Evolutionary conservation across 1,140 invertebrate genomes (phyloP), one percentile per base, ranked within the genome.

Genomic region (Apocrypta bakeri): DNA sequence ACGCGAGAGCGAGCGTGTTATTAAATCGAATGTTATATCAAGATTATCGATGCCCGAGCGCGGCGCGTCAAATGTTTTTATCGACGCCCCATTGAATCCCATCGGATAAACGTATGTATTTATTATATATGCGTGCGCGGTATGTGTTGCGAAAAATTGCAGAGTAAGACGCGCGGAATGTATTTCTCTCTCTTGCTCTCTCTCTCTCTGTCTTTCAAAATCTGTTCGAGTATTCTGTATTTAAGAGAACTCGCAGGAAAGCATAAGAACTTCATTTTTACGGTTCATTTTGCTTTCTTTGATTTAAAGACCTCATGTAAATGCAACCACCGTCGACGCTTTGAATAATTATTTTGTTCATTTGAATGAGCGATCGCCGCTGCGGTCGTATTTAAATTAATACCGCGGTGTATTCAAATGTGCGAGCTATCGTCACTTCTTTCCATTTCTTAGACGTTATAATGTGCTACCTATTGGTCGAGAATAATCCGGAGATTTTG

Each of bases 31-130:
- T 66, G 64, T 63, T 27, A 79, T 64, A 73, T 77, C 73, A 84
- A 86, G 85, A 84, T 84, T 87, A 85, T 85, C 84, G 85, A 84
- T 87, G 85, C 80, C 64, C 85, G 75, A 42, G 42, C 27, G 64
- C 61, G 29, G n/a, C 84, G 33, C 31, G 25, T 73, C 48, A 73
- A 73, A 80, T 33, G 68, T 29, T 80, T 80, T 72, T 73, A 73
- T 80, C 79, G 72, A 81, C 61, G 79, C 61, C 63, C 71, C 48
- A 66, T 73, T 74, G 69, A 81, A 81, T 81, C 78, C 42, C 29
- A 79, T 79, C 68, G 71, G 78, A 79, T 79, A 61, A 79, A 71
- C 27, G 25, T 31, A 29, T 31, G 40, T 71, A 61, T 79, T 79
- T 79, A 72, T 79, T 63, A 79, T 72, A 79, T 56, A 72, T 72